phyloP scores from a whole-genome alignment of 2,797 vertebrate genomes.

The Xyrichtys novacula region DNA sequence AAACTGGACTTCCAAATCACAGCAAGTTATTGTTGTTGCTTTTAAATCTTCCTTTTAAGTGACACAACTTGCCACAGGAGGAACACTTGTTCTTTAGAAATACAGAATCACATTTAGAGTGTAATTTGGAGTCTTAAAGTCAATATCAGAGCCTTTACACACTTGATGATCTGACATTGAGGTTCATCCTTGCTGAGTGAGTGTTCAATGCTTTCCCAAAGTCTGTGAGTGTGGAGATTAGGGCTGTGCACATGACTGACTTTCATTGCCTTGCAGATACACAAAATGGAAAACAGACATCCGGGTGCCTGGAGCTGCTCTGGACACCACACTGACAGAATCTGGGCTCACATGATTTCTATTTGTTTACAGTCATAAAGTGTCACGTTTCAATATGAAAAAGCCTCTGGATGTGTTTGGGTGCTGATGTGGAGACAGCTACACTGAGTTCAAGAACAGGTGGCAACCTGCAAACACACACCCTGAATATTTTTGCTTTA shows the following conservation, averaged over 20 bases:
- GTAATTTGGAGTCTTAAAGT: too few species aligned
- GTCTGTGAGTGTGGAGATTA: too few species aligned
- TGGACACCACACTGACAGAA: conserved; percentile 12
- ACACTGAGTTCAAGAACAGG: conserved; percentile 51
- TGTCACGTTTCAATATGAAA: background rate
- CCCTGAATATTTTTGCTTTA: conserved; percentile 17
- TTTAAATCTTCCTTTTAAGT: too few species aligned
- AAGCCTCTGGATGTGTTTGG: conserved; percentile 7
- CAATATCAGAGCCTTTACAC: too few species aligned
- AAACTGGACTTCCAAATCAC: too few species aligned
- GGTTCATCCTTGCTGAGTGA: too few species aligned
- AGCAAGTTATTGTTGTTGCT: too few species aligned
- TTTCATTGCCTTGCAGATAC: background rate
- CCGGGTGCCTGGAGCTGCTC: conserved; percentile 18
- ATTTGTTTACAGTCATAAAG: conserved; percentile 14
- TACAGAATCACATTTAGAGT: too few species aligned
- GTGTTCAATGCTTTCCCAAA: too few species aligned
- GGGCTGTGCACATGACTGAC: conserved; percentile 3
- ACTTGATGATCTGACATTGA: too few species aligned
- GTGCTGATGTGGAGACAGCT: conserved; percentile 17
- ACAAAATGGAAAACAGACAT: conserved; percentile 17
- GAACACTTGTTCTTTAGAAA: too few species aligned
- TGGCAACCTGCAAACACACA: conserved; percentile 39
- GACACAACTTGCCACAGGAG: too few species aligned
- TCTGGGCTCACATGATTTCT: background rate